These are phyloP conservation scores for Cydia splendana DNA, from an alignment of 1,140 invertebrate genomes.

Conservation along the genomic window DNA sequence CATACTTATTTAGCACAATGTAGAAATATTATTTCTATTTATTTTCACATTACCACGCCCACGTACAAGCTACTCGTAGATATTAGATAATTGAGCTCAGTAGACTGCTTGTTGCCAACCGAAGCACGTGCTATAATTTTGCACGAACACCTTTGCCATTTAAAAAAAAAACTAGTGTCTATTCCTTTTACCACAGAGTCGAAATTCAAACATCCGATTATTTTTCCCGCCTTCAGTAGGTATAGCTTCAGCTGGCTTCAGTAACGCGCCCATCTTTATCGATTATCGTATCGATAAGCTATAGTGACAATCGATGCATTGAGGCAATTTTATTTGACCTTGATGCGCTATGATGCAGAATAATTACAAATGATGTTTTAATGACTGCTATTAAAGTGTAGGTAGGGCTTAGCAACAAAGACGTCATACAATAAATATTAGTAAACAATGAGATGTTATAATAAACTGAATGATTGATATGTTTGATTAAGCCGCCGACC, in stretches of 20 bases:
- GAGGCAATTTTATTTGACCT: not conserved
- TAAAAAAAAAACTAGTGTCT: constrained; percentile 13
- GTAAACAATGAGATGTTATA: not conserved
- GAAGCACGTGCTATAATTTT: constrained; percentile 26
- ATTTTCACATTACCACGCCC: constrained; percentile 1
- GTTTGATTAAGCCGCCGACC: not conserved
- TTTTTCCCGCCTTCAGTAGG: constrained; percentile 3
- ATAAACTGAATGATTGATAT: constrained; percentile 13
- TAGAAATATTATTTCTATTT: not conserved
- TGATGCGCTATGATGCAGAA: constrained; percentile 7
- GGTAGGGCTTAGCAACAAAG: constrained; percentile 9
- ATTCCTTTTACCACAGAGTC: not conserved
- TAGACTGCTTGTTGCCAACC: constrained; percentile 63
- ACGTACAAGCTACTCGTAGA: constrained; percentile 35
- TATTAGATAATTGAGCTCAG: constrained; percentile 50
- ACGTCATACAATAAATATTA: not conserved
- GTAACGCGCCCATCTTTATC: constrained; percentile 29
- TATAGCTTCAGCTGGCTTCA: too few species aligned
- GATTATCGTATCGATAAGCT: constrained; percentile 25
- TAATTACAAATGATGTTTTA: constrained; percentile 6
- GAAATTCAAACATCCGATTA: not conserved
- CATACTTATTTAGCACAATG: not conserved
- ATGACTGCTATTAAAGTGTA: not conserved
- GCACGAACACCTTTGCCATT: constrained; percentile 21
- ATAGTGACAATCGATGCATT: constrained; percentile 19